Evolutionary conservation across 1,140 invertebrate species (phyloP).

Genomic region (Drusus annulatus): DNA sequence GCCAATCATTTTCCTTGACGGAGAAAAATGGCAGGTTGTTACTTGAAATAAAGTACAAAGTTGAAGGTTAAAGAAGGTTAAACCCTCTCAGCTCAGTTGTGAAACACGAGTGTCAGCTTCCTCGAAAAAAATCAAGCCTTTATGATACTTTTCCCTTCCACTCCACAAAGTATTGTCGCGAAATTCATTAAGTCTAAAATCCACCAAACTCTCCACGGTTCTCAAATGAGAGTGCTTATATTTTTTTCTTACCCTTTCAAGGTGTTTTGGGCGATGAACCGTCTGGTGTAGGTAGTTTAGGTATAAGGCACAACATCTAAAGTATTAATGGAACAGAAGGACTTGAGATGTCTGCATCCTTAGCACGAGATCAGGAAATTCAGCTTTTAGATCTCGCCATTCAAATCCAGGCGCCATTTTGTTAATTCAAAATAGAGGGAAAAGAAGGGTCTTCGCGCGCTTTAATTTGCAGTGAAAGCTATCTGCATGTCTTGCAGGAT

Average conservation of each 20-base stretch:
- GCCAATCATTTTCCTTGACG: no score
- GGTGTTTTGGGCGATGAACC: conserved; percentile 48
- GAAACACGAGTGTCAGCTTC: no score
- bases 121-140: no score
- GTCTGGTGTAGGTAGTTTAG: conserved; percentile 9
- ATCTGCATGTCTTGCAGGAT: conserved; percentile 33
- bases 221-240: conserved; percentile 30
- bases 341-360: conserved; percentile 45
- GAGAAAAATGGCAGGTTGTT: no score
- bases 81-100: no score
- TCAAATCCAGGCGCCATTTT: conserved; percentile 22
- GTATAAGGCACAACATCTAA: conserved; percentile 26
- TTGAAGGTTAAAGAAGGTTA: no score
- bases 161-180: neutral
- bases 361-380: conserved; percentile 35
- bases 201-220: neutral
- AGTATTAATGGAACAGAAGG: conserved; percentile 48
- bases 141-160: no score
- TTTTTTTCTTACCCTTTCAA: conserved; percentile 37
- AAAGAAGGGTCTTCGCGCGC: conserved; percentile 26
- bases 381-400: conserved; percentile 16
- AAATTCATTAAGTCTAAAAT: conserved; percentile 10
- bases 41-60: no score
- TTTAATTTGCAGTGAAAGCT: conserved; percentile 54
- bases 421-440: conserved; percentile 24